phyloP scores from a whole-genome alignment of 2,797 vertebrate genomes.

The Scomberomorus guttatus region DNA sequence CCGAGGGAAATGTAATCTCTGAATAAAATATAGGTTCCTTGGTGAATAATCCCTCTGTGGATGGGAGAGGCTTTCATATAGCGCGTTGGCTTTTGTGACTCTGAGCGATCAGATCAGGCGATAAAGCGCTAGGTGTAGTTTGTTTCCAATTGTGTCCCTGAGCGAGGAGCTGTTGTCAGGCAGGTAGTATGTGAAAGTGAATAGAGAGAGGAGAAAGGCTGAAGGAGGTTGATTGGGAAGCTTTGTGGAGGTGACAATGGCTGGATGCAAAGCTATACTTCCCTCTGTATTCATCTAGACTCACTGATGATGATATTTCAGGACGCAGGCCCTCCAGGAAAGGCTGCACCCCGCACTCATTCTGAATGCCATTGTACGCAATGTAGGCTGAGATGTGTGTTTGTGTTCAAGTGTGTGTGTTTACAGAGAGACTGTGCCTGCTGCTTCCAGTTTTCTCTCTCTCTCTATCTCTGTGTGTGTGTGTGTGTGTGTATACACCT shows the following conservation, averaged over 20 bases:
- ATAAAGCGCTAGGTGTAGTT: conserved; percentile 18
- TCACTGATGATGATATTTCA: conserved; percentile 60
- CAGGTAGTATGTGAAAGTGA: conserved; percentile 36
- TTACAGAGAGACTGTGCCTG: background rate
- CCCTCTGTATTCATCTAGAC: conserved; percentile 22
- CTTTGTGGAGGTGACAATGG: conserved; percentile 52
- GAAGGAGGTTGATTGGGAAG: conserved; percentile 38
- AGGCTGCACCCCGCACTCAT: conserved; percentile 26
- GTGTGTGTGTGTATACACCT: background rate
- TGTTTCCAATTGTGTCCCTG: conserved; percentile 40
- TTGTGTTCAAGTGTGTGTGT: conserved; percentile 22
- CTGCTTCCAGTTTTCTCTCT: background rate
- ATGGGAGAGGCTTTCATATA: conserved; percentile 21
- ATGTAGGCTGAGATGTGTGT: conserved; percentile 23
- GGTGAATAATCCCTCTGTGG: conserved; percentile 25
- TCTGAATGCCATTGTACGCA: conserved; percentile 7
- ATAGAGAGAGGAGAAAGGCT: conserved; percentile 20
- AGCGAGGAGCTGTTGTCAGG: conserved; percentile 41
- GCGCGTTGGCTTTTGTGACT: conserved; percentile 37
- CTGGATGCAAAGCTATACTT: conserved; percentile 45
- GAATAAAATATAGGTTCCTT: conserved; percentile 27
- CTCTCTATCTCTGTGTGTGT: background rate
- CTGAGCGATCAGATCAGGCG: conserved; percentile 15
- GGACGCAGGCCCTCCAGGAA: conserved; percentile 39
- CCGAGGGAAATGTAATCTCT: conserved; percentile 34